Base-by-base conservation (phyloP, 2,797 vertebrate genomes). In the Liasis olivaceus region DNA sequence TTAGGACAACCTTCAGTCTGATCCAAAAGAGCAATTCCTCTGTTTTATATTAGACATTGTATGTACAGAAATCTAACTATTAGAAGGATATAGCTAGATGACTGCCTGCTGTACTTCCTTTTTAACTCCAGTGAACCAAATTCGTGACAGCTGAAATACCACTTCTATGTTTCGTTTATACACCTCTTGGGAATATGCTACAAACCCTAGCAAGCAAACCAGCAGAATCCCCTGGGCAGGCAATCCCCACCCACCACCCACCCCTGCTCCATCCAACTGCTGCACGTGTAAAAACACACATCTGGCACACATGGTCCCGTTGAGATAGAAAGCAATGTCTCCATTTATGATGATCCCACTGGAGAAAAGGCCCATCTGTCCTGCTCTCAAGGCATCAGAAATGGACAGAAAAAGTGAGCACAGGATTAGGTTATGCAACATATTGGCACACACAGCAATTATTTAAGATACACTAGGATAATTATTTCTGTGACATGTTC, bases 311-410 rank as follows among this genome's bases (percentile, higher is more conserved):
- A 62, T 3, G 12, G 63, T 60, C 26, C 31, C 51, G 20, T n/a
- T 4, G 6, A 87, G n/a, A 31, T 72, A 90, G 59, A 93, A 88
- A 28, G 11, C 17, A 69, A 36, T 24, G 36, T 90, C 86, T 87
- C 69, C 69, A 47, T 58, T 84, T 84, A 20, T 42, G n/a, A 58
- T 93, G 42, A 58, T 93, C 92, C 92, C 92, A 64, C 22, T 4
- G 89, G 89, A 81, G 47, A 47, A 11, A 93, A 60, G 24, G 7
- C 69, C 85, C 92, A 93, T 88, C 92, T 93, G 85, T n/a, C 15
- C 85, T 11, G n/a, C 26, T 64, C 89, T 87, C 69, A 84, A 6
- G 81, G 42, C 42, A 62, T 81, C 59, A 63, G 47, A 92, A 91
- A n/a, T 2, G 63, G 15, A 26, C 59, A 58, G 60, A 77, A 64